Base-by-base conservation (phyloP, 2,113 vertebrate species). In the Monopterus albus region DNA sequence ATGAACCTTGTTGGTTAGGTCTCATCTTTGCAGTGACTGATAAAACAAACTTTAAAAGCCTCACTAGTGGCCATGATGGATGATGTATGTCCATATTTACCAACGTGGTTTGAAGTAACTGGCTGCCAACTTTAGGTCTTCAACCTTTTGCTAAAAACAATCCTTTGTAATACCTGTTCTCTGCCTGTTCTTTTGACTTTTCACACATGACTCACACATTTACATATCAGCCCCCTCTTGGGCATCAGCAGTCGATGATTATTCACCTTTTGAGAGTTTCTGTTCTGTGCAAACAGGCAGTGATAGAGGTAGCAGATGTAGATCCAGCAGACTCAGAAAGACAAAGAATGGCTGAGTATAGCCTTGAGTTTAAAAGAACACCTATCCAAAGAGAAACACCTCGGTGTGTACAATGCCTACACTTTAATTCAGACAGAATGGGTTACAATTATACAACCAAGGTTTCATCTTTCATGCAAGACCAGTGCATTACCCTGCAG, bases 181-280 rank as follows among this genome's bases (percentile, higher is more conserved):
- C 39, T 39, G 21, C 45, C 42, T 17, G 4, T 36, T 53, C 49
- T 40, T 39, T n/a, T 38, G 38, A 43, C 18, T 52, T 43, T 49
- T 35, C 10, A 45, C 20, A 35, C 36, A 25, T 50, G 36, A 68
- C 45, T 73, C 63, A 43, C 63, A 81, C 1, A 66, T 76, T 66
- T 76, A 42, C 55, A 68, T 52, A 57, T 60, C 42, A 39, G 10
- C 40, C 47, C 14, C 25, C 29, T 51, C 20, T 21, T 23, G 9
- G 29, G 38, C 43, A 55, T 31, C 14, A 17, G 39, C 39, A 55
- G 2, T 18, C 20, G 60, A 47, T 20, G 46, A 57, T 28, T 26
- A 18, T 64, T 2, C 43, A 50, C n/a, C 45, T 55, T 72, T 25
- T 25, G 42, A 29, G 28, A 49, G 40, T 31, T 45, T 61, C 38